Base-by-base conservation (phyloP, 2,113 vertebrate species). In the Gobiocypris rarus region DNA sequence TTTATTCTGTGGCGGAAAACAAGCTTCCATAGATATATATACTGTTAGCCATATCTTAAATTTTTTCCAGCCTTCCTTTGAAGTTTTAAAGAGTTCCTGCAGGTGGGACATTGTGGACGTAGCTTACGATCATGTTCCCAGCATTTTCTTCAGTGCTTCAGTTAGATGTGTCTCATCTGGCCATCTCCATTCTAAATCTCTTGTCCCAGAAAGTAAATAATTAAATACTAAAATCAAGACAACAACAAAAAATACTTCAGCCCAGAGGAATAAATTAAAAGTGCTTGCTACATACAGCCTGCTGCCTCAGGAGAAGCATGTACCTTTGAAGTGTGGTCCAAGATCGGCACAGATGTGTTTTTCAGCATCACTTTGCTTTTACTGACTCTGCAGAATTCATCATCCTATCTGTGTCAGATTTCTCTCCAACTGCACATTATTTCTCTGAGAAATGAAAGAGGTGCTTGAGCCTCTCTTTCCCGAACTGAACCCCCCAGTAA, bases 341-440 rank as follows among this genome's bases (percentile, higher is more conserved):
- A 90, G 84, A 87, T 88, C 82, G 86, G 85, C 81, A 86, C 86
- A 73, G 76, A 83, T 84, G 82, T 85, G 86, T 84, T 63, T 89
- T 85, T 89, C 76, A 63, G 84, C 88, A 84, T 83, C 59, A 75
- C 88, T 87, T 89, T 82, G 52, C 75, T 83, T 87, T 79, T 87
- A 89, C 92, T 91, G 91, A 93, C 87, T 77, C 83, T 83, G 89
- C 92, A 91, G 65, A 75, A 80, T 67, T 78, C 15, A 15, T 59
- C 73, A 58, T 34, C 38, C 70, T 63, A 70, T 69, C 82, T 77
- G 63, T 81, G 52, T 88, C 81, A 73, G 28, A 43, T 59, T 83
- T 43, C 38, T 74, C 56, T 80, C 76, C n/a, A 43, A 45, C 43
- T 48, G 15, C 56, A 69, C 26, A 83, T 88, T 84, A 75, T 63